Percentiles rank a stretch among this genome's conserved stretches.
Evolutionary conservation across 2,113 vertebrate species (phyloP).

Genomic region (Bungarus multicinctus): DNA sequence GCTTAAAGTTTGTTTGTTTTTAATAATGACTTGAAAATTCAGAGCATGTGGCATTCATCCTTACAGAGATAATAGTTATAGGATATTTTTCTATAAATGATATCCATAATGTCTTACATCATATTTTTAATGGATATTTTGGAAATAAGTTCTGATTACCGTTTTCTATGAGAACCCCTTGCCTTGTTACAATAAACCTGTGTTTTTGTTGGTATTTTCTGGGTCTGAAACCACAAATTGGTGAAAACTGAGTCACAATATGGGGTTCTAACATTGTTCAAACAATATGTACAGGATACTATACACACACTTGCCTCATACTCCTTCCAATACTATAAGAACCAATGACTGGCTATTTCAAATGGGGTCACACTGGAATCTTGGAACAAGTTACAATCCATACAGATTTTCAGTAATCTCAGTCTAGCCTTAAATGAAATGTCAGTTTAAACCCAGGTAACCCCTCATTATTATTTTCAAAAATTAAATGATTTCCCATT

Average conservation of each 20-base stretch:
- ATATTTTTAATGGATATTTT: background rate
- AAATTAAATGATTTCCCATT: background rate
- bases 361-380: background rate
- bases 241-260: background rate
- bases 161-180: background rate
- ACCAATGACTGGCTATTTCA: background rate
- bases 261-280: background rate
- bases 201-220: background rate
- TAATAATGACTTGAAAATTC: background rate
- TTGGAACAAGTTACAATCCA: background rate
- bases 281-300: background rate
- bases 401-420: background rate
- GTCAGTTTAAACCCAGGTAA: background rate
- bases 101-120: background rate
- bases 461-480: background rate
- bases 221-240: background rate
- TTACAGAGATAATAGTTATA: background rate
- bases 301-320: background rate
- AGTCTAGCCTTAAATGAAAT: background rate
- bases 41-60: background rate
- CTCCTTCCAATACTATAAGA: background rate
- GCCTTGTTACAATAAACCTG: background rate
- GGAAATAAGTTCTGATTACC: background rate
- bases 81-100: background rate
- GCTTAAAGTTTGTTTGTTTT: background rate